These are phyloP conservation scores for Sarcoramphus papa DNA, from an alignment of 2,797 vertebrate species.

Conservation along the genomic window DNA sequence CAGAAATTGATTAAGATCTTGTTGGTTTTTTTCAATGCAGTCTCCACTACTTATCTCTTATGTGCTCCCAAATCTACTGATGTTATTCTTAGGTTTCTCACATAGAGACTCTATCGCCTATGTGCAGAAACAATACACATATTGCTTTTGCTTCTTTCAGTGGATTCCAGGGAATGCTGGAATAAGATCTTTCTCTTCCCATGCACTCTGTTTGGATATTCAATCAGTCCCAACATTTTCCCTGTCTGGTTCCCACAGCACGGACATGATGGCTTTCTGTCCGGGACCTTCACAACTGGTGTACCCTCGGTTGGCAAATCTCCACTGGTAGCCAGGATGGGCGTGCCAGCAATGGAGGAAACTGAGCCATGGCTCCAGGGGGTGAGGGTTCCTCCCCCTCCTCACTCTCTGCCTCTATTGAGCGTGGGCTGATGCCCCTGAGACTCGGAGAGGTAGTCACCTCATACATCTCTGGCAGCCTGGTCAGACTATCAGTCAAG, in stretches of 20 bases:
- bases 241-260: not conserved
- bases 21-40: not conserved
- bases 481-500: not conserved
- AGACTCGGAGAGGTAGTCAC: not conserved
- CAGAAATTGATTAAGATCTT: not conserved
- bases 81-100: not conserved
- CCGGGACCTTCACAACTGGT: not conserved
- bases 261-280: not conserved
- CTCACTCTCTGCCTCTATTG: not conserved
- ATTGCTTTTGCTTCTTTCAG: not conserved
- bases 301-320: accelerated
- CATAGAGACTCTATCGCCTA: not conserved
- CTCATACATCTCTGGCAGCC: not conserved
- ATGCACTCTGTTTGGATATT: not conserved
- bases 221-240: not conserved
- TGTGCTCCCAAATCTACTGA: not conserved
- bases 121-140: not conserved
- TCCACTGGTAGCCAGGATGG: not conserved
- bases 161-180: not conserved
- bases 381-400: not conserved
- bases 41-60: not conserved
- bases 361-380: not conserved
- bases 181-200: not conserved
- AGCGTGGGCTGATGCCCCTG: not conserved
- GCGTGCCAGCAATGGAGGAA: not conserved